Conservation (phyloP, 2,888 invertebrate genomes). For the Rhagonycha lutea region DNA sequence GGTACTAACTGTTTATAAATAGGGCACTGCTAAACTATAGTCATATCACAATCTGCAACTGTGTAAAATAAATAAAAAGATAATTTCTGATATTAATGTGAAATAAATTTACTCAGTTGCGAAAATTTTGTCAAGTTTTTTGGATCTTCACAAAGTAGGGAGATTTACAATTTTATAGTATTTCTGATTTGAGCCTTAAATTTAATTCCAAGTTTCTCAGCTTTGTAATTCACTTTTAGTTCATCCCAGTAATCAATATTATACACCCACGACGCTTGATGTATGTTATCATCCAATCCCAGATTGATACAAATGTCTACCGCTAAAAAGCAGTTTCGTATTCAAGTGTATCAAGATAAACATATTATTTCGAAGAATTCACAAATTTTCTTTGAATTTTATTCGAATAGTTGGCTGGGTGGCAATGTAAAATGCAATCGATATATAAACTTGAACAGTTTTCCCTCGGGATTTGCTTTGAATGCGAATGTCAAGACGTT, state of each 20-base stretch:
- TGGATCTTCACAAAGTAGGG: not conserved
- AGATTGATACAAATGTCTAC: too few relatives aligned
- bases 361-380: not conserved
- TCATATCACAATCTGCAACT: too few relatives aligned
- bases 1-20: too few relatives aligned
- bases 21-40: too few relatives aligned
- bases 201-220: not conserved
- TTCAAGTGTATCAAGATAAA: too few relatives aligned
- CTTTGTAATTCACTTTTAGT: not conserved
- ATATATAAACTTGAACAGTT: not conserved
- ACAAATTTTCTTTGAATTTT: not conserved
- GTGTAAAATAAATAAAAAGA: too few relatives aligned
- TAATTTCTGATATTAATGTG: too few relatives aligned
- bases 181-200: not conserved
- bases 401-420: not conserved
- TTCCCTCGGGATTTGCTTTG: not conserved
- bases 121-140: not conserved
- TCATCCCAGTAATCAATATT: not conserved
- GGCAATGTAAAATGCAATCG: not conserved
- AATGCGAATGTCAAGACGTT: not conserved
- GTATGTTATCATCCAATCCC: not conserved
- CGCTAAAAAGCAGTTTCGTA: not conserved
- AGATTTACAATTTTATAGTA: not conserved
- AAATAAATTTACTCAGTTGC: not conserved
- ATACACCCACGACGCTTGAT: not conserved